Percentiles rank a stretch among this genome's conserved stretches.
These are phyloP conservation scores for Tympanoctomys barrerae DNA, from an alignment of 2,797 vertebrate genomes.

Conservation along the genomic window DNA sequence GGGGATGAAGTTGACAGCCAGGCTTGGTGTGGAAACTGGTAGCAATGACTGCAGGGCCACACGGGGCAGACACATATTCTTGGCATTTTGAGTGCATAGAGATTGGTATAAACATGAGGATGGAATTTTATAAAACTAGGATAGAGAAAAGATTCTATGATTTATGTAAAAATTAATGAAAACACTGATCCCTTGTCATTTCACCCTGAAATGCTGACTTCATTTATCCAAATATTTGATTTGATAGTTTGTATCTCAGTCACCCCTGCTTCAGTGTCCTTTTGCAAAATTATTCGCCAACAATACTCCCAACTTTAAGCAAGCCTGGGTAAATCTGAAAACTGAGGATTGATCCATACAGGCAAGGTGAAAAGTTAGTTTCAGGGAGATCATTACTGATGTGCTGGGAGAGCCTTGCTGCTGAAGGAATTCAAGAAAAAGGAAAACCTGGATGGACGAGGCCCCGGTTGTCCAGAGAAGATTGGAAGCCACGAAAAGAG, in stretches of 20 bases:
- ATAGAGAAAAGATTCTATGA: not conserved
- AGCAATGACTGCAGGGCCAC: not conserved
- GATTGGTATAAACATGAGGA: not conserved
- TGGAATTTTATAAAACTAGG: conserved; percentile 14
- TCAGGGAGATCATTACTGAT: not conserved
- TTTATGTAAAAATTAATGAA: conserved; percentile 2
- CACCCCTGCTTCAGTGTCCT: not conserved
- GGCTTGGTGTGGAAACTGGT: not conserved
- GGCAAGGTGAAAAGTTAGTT: not conserved
- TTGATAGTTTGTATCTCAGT: not conserved
- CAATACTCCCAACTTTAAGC: conserved; percentile 24
- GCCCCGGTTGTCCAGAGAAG: not conserved
- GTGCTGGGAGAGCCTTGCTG: not conserved
- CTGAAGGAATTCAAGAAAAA: not conserved
- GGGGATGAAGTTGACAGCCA: not conserved
- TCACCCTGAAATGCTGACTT: not conserved
- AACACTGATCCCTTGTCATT: not conserved
- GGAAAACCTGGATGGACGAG: not conserved
- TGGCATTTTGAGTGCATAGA: not conserved
- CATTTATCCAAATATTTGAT: conserved; percentile 5
- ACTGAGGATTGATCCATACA: not conserved
- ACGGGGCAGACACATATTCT: not conserved
- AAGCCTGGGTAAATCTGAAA: not conserved
- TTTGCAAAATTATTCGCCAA: not conserved
- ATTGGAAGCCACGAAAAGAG: not conserved